phyloP scores from a whole-genome alignment of 2,113 vertebrate species.

The Saguinus midas region DNA sequence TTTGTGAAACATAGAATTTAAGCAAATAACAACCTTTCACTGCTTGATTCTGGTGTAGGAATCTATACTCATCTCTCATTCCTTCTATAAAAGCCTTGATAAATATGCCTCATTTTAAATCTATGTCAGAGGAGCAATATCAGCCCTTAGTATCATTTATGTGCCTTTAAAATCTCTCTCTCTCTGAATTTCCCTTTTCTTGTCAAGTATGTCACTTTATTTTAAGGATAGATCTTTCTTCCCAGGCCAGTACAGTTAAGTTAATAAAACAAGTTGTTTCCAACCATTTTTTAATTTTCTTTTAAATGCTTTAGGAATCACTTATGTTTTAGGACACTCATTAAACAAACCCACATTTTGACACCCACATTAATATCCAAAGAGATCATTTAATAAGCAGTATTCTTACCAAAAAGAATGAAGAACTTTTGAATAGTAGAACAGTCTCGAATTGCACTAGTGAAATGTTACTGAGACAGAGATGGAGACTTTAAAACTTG shows the following conservation, averaged over 20 bases:
- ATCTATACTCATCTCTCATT: not conserved
- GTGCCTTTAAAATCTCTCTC: slow-evolving; percentile 21
- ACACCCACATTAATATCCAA: slow-evolving; percentile 55
- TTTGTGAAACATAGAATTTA: slow-evolving; percentile 1
- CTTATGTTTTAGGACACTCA: slow-evolving; percentile 9
- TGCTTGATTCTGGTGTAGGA: not conserved
- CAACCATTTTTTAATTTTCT: slow-evolving; percentile 36
- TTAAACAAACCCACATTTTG: slow-evolving; percentile 61
- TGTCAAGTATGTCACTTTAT: slow-evolving; percentile 55
- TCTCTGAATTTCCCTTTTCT: slow-evolving; percentile 35
- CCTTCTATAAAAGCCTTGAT: slow-evolving; percentile 16
- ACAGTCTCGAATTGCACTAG: not conserved
- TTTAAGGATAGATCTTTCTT: slow-evolving; percentile 48
- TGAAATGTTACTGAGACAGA: not conserved
- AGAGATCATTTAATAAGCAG: not conserved
- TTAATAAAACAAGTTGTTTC: slow-evolving; percentile 4
- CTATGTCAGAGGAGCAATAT: slow-evolving; percentile 29
- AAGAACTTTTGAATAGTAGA: slow-evolving; percentile 7
- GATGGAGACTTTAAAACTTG: not conserved
- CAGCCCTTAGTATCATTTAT: not conserved
- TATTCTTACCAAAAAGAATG: not conserved
- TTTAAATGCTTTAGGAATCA: slow-evolving; percentile 60
- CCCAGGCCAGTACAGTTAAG: not conserved
- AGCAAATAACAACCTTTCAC: slow-evolving; percentile 55
- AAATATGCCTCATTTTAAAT: slow-evolving; percentile 51